A percentile compares a stretch with the other conserved stretches of the same genome.
These are phyloP conservation scores for Penaeus japonicus DNA, from an alignment of 1,140 invertebrate genomes.

Conservation along the genomic window DNA sequence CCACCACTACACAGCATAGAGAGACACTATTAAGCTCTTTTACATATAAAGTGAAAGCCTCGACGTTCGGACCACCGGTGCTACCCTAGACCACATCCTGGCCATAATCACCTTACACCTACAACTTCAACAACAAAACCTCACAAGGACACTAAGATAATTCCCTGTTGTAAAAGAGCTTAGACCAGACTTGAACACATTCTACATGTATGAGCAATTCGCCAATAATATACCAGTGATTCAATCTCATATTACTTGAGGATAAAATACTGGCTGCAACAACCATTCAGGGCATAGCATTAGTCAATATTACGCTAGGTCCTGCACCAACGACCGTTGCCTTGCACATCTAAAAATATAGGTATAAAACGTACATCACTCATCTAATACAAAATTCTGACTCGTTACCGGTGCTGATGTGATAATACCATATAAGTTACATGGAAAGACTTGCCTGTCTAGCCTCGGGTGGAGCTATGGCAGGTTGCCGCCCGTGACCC, in stretches of 20 bases:
- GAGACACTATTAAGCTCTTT: constrained; percentile 57
- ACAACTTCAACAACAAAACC: constrained; percentile 37
- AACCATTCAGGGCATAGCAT: constrained; percentile 40
- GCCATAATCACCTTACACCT: constrained; percentile 18
- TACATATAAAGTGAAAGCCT: constrained; percentile 36
- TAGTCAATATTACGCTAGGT: constrained; percentile 16
- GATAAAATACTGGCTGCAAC: constrained; percentile 51
- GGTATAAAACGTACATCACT: constrained; percentile 40
- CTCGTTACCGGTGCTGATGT: constrained; percentile 49
- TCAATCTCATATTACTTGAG: constrained; percentile 54
- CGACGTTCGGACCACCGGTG: constrained; percentile 36
- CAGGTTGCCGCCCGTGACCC: constrained; percentile 4
- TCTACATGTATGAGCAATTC: constrained; percentile 57
- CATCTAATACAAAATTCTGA: constrained; percentile 52
- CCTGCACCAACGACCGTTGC: background rate
- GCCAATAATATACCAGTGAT: constrained; percentile 47
- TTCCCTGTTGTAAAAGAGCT: constrained; percentile 55
- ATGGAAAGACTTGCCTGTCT: constrained; percentile 51
- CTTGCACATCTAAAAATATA: constrained; percentile 49
- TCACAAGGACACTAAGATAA: constrained; percentile 40
- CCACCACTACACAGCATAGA: constrained; percentile 47
- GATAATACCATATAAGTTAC: constrained; percentile 51
- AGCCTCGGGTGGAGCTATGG: constrained; percentile 35
- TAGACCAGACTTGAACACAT: constrained; percentile 57
- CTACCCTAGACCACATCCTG: constrained; percentile 33